phyloP scores from a whole-genome alignment of 1,140 invertebrate species.

The Macrocentrus cingulum region DNA sequence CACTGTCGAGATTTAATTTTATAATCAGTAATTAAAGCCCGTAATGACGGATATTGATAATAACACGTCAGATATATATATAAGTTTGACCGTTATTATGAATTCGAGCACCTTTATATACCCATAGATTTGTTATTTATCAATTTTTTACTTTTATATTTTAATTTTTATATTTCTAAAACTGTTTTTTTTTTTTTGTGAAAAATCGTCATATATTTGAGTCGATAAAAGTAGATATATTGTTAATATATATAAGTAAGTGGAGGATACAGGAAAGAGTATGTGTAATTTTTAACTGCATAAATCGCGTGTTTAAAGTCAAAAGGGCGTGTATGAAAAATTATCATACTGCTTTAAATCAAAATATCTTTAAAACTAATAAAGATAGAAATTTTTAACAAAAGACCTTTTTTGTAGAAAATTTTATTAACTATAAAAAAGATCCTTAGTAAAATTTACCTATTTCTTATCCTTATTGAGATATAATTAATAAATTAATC shows the following conservation, averaged over 20 bases:
- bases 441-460: too few species aligned
- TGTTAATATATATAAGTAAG: conserved; percentile 1
- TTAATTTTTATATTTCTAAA: conserved; percentile 21
- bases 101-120: conserved; percentile 6
- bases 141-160: conserved; percentile 18
- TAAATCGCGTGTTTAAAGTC: too few species aligned
- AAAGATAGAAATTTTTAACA: too few species aligned
- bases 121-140: conserved; percentile 1
- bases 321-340: too few species aligned
- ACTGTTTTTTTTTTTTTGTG: conserved; percentile 25
- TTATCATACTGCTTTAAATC: too few species aligned
- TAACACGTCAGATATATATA: background rate
- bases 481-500: conserved; percentile 31
- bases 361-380: too few species aligned
- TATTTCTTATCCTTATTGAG: conserved; percentile 23
- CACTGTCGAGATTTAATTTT: background rate
- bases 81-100: background rate
- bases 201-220: conserved; percentile 11
- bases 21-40: conserved; percentile 24
- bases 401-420: too few species aligned
- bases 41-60: conserved; percentile 21
- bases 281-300: background rate
- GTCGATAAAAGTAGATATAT: conserved; percentile 9
- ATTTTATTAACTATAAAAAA: too few species aligned
- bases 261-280: background rate